These are phyloP conservation scores for Meteorus sp. DNA, from an alignment of 1,140 invertebrate species.

Conservation along the genomic window DNA sequence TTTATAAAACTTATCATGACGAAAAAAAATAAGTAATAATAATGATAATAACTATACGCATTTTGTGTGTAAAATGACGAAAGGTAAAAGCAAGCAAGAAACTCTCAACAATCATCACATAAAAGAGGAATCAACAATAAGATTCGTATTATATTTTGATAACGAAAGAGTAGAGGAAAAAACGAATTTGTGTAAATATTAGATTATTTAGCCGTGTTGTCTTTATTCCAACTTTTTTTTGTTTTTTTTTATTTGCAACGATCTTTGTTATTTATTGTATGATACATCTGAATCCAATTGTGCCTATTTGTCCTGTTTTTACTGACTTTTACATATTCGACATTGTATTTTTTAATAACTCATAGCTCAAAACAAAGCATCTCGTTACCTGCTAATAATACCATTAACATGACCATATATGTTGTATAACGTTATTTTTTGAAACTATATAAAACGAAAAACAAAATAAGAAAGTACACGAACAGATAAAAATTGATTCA, in stretches of 20 bases:
- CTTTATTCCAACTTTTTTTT: conserved; percentile 47
- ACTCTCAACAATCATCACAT: too few relatives aligned
- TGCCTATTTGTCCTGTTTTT: conserved; percentile 50
- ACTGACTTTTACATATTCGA: conserved; percentile 27
- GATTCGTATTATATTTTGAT: conserved; percentile 46
- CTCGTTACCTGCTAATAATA: conserved; percentile 45
- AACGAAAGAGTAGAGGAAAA: conserved; percentile 23
- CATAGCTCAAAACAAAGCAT: conserved; percentile 28
- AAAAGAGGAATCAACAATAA: conserved; percentile 48
- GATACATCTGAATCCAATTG: conserved; percentile 52
- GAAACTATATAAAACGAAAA: conserved; percentile 39
- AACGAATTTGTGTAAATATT: conserved; percentile 57
- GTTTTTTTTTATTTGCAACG: too few relatives aligned
- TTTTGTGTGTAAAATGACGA: conserved; percentile 10
- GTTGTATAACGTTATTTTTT: conserved; percentile 51
- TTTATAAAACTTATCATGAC: conserved; percentile 40
- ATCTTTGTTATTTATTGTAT: conserved; percentile 56
- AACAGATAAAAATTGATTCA: conserved; percentile 22
- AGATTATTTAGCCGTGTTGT: conserved; percentile 53
- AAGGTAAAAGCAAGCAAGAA: conserved; percentile 49
- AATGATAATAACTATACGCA: too few relatives aligned
- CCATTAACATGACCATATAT: conserved; percentile 46
- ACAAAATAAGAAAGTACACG: too few relatives aligned
- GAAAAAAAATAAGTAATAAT: conserved; percentile 28
- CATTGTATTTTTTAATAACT: conserved; percentile 25